phyloP scores from a whole-genome alignment of 1,140 invertebrate species.

The Artemia franciscana region DNA sequence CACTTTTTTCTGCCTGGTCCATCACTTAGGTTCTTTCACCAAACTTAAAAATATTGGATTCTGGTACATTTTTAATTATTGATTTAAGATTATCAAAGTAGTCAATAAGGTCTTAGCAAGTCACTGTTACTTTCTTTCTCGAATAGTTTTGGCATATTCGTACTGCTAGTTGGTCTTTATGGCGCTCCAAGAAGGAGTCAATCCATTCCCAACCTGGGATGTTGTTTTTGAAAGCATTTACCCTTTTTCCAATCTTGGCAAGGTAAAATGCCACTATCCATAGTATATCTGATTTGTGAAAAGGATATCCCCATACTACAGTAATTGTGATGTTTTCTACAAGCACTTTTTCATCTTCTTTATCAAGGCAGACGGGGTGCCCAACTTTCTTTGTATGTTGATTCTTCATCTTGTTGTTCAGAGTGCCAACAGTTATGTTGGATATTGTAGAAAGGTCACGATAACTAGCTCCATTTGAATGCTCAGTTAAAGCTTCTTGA shows the following conservation, averaged over 20 bases:
- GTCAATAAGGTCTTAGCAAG: background rate
- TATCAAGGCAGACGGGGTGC: background rate
- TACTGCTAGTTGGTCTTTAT: background rate
- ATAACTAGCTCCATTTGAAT: no score
- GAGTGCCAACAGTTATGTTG: no score
- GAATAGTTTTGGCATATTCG: background rate
- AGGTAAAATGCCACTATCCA: background rate
- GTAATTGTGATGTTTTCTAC: background rate
- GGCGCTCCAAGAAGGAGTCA: background rate
- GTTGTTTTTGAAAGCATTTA: background rate
- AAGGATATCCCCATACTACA: background rate
- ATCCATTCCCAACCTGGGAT: background rate
- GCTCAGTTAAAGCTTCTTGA: no score
- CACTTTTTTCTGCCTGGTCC: slow-evolving; percentile 17
- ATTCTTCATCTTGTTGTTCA: background rate
- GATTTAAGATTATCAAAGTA: slow-evolving; percentile 13
- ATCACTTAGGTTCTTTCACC: slow-evolving; percentile 22
- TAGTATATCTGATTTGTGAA: background rate
- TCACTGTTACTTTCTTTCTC: background rate
- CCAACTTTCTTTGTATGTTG: background rate
- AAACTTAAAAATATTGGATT: slow-evolving; percentile 18
- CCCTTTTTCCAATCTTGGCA: background rate
- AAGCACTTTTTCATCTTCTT: background rate
- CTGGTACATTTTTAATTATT: slow-evolving; percentile 9
- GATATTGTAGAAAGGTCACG: no score